A percentile compares a stretch with the other conserved stretches of the same genome.
phyloP scores from a whole-genome alignment of 2,797 vertebrate genomes.

The Galago senegalensis region DNA sequence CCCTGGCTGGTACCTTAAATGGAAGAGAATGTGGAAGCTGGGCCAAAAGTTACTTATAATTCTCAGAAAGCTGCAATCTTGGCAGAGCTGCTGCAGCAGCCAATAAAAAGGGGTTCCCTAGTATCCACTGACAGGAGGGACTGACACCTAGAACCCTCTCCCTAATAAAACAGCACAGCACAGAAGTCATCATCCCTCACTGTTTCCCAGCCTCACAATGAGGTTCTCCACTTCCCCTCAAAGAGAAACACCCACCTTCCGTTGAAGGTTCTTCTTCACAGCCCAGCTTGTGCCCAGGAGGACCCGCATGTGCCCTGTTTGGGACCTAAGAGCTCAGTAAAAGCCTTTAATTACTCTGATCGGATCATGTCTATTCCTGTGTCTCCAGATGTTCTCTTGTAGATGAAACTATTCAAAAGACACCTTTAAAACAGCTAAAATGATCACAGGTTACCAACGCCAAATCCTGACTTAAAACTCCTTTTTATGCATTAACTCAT shows the following conservation, averaged over 20 bases:
- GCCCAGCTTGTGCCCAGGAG: neutral
- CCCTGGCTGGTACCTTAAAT: rapidly evolving
- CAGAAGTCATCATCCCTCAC: neutral
- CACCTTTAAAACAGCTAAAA: slow-evolving; percentile 37
- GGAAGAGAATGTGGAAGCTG: neutral
- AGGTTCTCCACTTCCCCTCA: neutral
- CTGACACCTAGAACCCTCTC: too few relatives aligned
- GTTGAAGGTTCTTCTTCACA: neutral
- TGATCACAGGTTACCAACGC: neutral
- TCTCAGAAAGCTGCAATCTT: neutral
- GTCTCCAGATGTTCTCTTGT: slow-evolving; percentile 35
- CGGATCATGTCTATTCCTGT: slow-evolving; percentile 70
- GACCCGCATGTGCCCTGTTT: neutral
- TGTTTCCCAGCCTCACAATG: rapidly evolving
- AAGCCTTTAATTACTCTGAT: slow-evolving; percentile 70
- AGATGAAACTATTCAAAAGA: slow-evolving; percentile 47
- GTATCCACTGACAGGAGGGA: neutral
- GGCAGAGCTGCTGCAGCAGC: neutral
- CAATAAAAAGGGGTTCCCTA: neutral
- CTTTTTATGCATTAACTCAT: neutral
- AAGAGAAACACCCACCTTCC: neutral
- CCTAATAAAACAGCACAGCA: neutral
- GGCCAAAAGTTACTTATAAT: neutral
- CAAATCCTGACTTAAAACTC: neutral
- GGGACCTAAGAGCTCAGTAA: neutral